A percentile compares a stretch with the other conserved stretches of the same genome.
These are phyloP conservation scores for Phortica okadai DNA, from an alignment of 2,888 invertebrate species.

Conservation along the genomic window DNA sequence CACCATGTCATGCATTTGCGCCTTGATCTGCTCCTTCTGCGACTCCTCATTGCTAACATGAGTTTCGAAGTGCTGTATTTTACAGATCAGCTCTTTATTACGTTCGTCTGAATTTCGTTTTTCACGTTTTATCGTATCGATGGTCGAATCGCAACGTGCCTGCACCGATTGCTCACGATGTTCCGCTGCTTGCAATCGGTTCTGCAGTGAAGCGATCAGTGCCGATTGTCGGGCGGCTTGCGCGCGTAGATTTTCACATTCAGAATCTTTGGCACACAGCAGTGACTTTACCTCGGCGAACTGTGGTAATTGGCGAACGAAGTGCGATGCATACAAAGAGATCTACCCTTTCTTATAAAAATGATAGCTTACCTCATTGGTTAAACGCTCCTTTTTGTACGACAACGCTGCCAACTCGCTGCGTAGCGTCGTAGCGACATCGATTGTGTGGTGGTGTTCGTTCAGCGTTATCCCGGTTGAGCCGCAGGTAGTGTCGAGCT, in stretches of 20 bases:
- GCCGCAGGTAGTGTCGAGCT: constrained; percentile 66
- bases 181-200: constrained; percentile 87
- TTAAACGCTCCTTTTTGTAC: constrained; percentile 88
- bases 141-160: constrained; percentile 81
- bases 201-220: constrained; percentile 86
- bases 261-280: constrained; percentile 84
- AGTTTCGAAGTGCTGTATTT: constrained; percentile 84
- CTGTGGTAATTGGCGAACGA: constrained; percentile 72
- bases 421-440: constrained; percentile 85
- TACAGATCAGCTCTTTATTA: constrained; percentile 85
- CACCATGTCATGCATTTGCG: constrained; percentile 84
- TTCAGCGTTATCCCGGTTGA: constrained; percentile 57
- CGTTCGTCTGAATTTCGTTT: constrained; percentile 85
- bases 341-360: constrained; percentile 9
- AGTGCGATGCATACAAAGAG: not conserved
- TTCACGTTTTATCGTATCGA: constrained; percentile 86
- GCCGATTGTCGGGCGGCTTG: constrained; percentile 90
- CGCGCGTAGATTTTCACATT: constrained; percentile 88
- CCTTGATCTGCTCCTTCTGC: constrained; percentile 83
- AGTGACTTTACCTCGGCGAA: constrained; percentile 84
- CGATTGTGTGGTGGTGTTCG: constrained; percentile 77
- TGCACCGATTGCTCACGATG: constrained; percentile 86
- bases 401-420: constrained; percentile 91
- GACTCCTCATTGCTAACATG: constrained; percentile 85
- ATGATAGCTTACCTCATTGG: constrained; percentile 81